Percentiles rank a stretch among this genome's conserved stretches.
These are phyloP conservation scores for Yponomeuta evonymella DNA, from an alignment of 2,888 invertebrate genomes.

Conservation along the genomic window DNA sequence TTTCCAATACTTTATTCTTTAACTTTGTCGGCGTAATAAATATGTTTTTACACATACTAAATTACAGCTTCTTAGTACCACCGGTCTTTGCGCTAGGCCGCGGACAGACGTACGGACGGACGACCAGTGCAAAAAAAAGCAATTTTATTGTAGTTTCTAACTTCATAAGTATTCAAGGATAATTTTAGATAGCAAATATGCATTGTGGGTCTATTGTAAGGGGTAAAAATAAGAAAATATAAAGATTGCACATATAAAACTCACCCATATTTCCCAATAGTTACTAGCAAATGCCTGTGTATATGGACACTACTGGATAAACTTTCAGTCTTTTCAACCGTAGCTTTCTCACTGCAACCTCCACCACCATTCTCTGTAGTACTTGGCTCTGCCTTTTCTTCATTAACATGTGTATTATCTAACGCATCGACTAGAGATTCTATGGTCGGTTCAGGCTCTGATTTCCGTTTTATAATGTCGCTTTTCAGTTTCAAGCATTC, in stretches of 20 bases:
- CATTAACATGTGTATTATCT: constrained; percentile 42
- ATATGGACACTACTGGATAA: constrained; percentile 37
- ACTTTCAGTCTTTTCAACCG: constrained; percentile 12
- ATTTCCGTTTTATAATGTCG: constrained; percentile 50
- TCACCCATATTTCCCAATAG: constrained; percentile 80
- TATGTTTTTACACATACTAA: too few relatives aligned
- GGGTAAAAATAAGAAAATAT: background rate
- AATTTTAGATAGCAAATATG: too few relatives aligned
- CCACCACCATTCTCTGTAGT: constrained; percentile 16
- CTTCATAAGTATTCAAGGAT: too few relatives aligned
- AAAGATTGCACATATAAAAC: constrained; percentile 31
- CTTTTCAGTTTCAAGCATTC: constrained; percentile 62
- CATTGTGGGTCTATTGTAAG: too few relatives aligned
- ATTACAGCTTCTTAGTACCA: too few relatives aligned
- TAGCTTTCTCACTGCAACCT: constrained; percentile 16
- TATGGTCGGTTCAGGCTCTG: constrained; percentile 46
- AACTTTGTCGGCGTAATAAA: too few relatives aligned
- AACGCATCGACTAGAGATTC: constrained; percentile 54
- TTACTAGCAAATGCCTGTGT: constrained; percentile 78
- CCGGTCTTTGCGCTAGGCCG: too few relatives aligned
- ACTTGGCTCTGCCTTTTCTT: constrained; percentile 17
- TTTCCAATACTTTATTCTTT: too few relatives aligned
- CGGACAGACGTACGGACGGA: too few relatives aligned
- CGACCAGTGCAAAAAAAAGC: too few relatives aligned
- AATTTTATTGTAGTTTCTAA: too few relatives aligned